Evolutionary conservation across 2,888 invertebrate species (phyloP).

Genomic region (Drosophila koepferae): DNA sequence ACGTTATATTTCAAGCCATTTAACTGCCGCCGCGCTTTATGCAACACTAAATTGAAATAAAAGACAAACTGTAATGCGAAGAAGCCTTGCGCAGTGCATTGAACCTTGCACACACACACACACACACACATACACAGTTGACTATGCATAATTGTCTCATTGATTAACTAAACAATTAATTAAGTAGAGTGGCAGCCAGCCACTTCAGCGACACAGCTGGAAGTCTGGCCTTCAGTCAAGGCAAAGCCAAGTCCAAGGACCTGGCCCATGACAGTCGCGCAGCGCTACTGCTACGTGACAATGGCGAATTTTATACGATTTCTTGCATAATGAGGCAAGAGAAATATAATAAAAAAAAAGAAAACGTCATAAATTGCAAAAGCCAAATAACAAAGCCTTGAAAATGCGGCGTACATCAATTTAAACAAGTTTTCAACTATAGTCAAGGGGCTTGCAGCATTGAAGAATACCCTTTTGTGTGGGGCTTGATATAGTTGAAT

Average conservation of each 20-base stretch:
- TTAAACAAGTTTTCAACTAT: slow-evolving; percentile 13
- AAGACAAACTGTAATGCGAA: slow-evolving; percentile 27
- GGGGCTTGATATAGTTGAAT: background rate
- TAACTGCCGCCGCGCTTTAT: slow-evolving; percentile 58
- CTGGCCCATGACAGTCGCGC: background rate
- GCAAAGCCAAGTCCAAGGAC: slow-evolving; percentile 6
- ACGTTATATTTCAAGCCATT: slow-evolving; percentile 61
- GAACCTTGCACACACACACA: slow-evolving; percentile 12
- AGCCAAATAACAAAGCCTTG: slow-evolving; percentile 29
- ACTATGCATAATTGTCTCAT: slow-evolving; percentile 4
- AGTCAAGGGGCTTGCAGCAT: background rate
- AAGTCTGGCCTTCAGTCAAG: background rate
- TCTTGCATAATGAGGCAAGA: slow-evolving; percentile 44
- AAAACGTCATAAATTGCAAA: slow-evolving; percentile 29
- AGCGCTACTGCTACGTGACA: slow-evolving; percentile 42
- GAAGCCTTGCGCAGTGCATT: slow-evolving; percentile 15
- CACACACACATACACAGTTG: background rate
- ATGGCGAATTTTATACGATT: slow-evolving; percentile 49
- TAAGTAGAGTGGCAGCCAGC: background rate
- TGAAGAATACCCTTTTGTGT: background rate
- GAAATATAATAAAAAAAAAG: background rate
- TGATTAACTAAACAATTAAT: slow-evolving; percentile 32
- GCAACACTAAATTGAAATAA: slow-evolving; percentile 72
- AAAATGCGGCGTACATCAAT: slow-evolving; percentile 29
- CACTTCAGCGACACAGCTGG: background rate